Evolutionary conservation across 2,888 invertebrate species (phyloP).

Genomic region (Parnassius orleans): DNA sequence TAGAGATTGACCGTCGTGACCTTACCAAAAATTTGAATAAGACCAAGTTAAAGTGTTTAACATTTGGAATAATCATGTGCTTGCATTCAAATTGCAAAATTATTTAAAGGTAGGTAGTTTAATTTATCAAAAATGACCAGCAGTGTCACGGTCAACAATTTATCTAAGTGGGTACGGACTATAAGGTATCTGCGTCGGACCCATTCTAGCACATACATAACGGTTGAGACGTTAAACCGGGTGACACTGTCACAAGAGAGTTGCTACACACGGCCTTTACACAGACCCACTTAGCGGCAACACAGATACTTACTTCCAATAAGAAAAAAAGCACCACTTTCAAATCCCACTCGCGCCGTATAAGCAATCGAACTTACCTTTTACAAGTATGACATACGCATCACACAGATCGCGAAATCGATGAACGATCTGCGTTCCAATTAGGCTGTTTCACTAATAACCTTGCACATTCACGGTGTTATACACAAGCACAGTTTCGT

Average conservation of each 20-base stretch:
- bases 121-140: background rate
- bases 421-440: slow-evolving; percentile 2
- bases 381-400: slow-evolving; percentile 48
- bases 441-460: slow-evolving; percentile 35
- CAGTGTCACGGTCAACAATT: too few relatives aligned
- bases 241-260: slow-evolving; percentile 31
- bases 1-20: too few relatives aligned
- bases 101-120: too few relatives aligned
- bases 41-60: too few relatives aligned
- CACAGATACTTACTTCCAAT: slow-evolving; percentile 31
- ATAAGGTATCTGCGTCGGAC: slow-evolving; percentile 6
- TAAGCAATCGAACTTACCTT: slow-evolving; percentile 50
- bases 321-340: slow-evolving; percentile 37
- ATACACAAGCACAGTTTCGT: slow-evolving; percentile 61
- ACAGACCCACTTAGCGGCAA: slow-evolving; percentile 29
- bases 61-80: too few relatives aligned
- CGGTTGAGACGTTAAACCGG: slow-evolving; percentile 30
- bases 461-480: slow-evolving; percentile 43
- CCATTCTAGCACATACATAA: slow-evolving; percentile 18
- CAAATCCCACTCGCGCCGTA: slow-evolving; percentile 37
- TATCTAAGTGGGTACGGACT: slow-evolving; percentile 7
- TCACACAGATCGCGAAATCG: slow-evolving; percentile 38
- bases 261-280: slow-evolving; percentile 31
- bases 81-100: too few relatives aligned
- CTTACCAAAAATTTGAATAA: too few relatives aligned